Evolutionary conservation across 2,888 invertebrate species (phyloP), one percentile per base, ranked within the genome.

Genomic region (Hypolimnas misippus): DNA sequence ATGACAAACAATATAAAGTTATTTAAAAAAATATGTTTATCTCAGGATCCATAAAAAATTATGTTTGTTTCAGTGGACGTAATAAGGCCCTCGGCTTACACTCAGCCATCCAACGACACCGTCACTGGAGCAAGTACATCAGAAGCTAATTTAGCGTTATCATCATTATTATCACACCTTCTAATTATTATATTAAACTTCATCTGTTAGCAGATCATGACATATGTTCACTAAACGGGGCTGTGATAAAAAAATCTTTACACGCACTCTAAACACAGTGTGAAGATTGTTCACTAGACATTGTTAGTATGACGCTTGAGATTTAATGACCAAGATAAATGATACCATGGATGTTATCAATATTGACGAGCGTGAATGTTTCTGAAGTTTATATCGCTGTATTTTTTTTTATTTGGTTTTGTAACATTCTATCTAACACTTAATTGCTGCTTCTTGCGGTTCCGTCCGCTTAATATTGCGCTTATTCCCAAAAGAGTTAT

Each of bases 241-340:
- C 90, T 90, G 90, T 90, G 90, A 90, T 90, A 90, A 89, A 79
- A 38, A 80, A 77, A 77, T 73, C 74, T 77, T 79, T 53, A 64
- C 61, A 66, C 61, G 52, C 44, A 53, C 63, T 50, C 46, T 60
- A 40, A 40, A 54, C 46, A 33, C 57, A 55, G 57, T 62, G 66
- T 62, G 33, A 63, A 64, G 57, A 68, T 62, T 62, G 68, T 68
- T 63, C 58, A 65, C 63, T 67, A 61, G 33, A 60, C 46, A 31
- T 61, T 58, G 58, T 38, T 63, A 52, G 17, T 59, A 44, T 53
- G 50, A 42, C 59, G 58, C 46, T 38, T 55, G 58, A 59, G 14
- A 63, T 51, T 16, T 57, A 49, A 46, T 21, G 66, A 66, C 60
- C 63, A 63, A 66, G 57, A 40, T 54, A 59, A 17, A 58, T 51